These are phyloP conservation scores for Chauna torquata DNA, from an alignment of 2,113 vertebrate species.

Conservation along the genomic window DNA sequence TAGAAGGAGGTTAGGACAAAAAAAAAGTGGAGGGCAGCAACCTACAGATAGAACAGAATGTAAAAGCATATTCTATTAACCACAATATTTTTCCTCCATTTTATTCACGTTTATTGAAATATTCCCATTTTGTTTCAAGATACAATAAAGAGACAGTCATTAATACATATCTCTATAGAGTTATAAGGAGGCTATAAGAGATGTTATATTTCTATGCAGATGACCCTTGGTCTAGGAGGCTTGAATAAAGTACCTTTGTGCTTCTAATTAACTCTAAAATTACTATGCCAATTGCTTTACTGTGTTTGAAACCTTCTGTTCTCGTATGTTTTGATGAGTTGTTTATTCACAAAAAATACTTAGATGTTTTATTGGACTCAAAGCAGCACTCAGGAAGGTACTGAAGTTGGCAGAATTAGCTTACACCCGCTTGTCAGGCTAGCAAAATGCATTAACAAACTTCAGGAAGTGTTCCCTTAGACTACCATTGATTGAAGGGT, in stretches of 20 bases:
- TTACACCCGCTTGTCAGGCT: conserved; percentile 40
- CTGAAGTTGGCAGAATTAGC: conserved; percentile 53
- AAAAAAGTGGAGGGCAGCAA: background rate
- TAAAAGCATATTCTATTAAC: background rate
- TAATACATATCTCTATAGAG: conserved; percentile 6
- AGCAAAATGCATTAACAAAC: conserved; percentile 48
- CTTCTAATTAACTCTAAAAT: conserved; percentile 74
- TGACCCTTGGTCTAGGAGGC: conserved; percentile 63
- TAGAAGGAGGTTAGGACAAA: background rate
- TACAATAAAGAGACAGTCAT: background rate
- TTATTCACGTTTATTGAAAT: background rate
- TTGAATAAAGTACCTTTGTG: conserved; percentile 62
- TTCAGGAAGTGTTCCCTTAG: conserved; percentile 46
- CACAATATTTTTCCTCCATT: background rate
- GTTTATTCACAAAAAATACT: conserved; percentile 71
- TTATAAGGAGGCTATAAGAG: conserved; percentile 25
- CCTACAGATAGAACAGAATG: background rate
- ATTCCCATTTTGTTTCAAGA: background rate
- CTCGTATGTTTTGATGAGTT: conserved; percentile 70
- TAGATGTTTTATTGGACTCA: conserved; percentile 51
- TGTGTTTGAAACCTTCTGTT: conserved; percentile 73
- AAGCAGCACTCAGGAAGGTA: conserved; percentile 46
- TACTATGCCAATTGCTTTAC: conserved; percentile 61
- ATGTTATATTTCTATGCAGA: conserved; percentile 54
- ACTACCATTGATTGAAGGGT: conserved; percentile 59